Base-by-base conservation (phyloP, 2,113 vertebrate genomes). In the Craseonycteris thonglongyai region DNA sequence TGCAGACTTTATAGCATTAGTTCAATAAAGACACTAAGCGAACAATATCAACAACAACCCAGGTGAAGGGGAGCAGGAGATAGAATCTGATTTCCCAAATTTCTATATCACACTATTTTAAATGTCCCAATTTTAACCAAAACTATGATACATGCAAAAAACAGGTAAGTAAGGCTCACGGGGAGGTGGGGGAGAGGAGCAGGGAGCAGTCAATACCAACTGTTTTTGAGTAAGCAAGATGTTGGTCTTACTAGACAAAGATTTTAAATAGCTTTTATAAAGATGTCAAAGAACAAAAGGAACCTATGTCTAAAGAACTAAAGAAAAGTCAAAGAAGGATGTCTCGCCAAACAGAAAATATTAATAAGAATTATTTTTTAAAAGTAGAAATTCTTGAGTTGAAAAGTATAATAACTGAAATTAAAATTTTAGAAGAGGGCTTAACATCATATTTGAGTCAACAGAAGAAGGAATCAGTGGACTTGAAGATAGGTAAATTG, bases 161-260 rank as follows among this genome's bases (percentile, higher is more conserved):
- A 78, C 49, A 61, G 2, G 10, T 38, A 42, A 74, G 19, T 81
- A 81, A 56, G 26, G 1, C 24, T 16, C 33, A 40, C 40, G 21
- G 68, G 6, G 15, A 6, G 6, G 2, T 13, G 33, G 16, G 3
- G 0, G 10, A 24, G 7, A 33, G 6, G 33, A 26, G n/a, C n/a
- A n/a, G n/a, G n/a, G 16, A 51, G 49, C 16, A 69, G 26, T 65
- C 30, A 54, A 26, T 56, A 63, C 11, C 33, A 72, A 45, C 24
- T 71, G 51, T n/a, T 22, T 15, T 54, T 78, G 49, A 47, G 63
- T 33, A 79, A 61, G 18, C 47, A 22, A 15, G 11, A n/a, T 69
- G 9, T 35, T 11, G 3, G 5, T 11, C 28, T 79, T 49, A 40
- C 54, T 65, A 88, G 47, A 75, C 14, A 65, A 76, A 76, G 33